Percentiles rank a stretch among this genome's conserved stretches.
Evolutionary conservation across 1,140 invertebrate species (phyloP).

Genomic region (Drosophila kikkawai): DNA sequence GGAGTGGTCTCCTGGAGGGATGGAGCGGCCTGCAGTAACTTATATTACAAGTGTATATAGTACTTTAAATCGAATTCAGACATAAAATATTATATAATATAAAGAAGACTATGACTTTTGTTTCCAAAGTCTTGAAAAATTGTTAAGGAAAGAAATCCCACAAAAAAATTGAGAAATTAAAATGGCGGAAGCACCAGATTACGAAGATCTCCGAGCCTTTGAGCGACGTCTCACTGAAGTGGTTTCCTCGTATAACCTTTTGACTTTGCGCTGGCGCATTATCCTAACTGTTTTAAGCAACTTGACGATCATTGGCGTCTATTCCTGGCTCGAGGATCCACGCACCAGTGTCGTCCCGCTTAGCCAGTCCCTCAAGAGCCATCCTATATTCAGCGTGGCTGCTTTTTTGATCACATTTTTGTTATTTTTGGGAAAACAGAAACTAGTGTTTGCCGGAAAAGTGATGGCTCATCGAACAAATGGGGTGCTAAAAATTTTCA

Average conservation of each 20-base stretch:
- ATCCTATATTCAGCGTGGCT: background rate
- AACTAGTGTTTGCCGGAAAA: background rate
- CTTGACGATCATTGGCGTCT: background rate
- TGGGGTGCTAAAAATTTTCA: background rate
- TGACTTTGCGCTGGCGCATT: background rate
- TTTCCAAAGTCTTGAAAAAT: background rate
- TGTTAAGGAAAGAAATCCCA: background rate
- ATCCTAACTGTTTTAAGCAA: background rate
- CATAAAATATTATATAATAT: background rate
- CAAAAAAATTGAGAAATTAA: too few relatives aligned
- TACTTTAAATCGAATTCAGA: background rate
- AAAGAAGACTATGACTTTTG: background rate
- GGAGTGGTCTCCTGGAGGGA: slow-evolving; percentile 43
- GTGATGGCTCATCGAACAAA: background rate
- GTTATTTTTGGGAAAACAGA: background rate
- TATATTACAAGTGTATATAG: background rate
- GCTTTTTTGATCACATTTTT: background rate
- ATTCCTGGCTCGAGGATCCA: background rate
- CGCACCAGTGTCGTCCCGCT: background rate
- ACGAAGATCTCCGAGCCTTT: background rate
- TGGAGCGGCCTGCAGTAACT: slow-evolving; percentile 64
- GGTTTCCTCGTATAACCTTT: background rate
- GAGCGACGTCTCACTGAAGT: slow-evolving; percentile 6
- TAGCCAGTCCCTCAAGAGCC: background rate
- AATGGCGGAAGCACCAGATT: background rate